Conservation (phyloP, 2,888 invertebrate species). For the Acleris sparsana region DNA sequence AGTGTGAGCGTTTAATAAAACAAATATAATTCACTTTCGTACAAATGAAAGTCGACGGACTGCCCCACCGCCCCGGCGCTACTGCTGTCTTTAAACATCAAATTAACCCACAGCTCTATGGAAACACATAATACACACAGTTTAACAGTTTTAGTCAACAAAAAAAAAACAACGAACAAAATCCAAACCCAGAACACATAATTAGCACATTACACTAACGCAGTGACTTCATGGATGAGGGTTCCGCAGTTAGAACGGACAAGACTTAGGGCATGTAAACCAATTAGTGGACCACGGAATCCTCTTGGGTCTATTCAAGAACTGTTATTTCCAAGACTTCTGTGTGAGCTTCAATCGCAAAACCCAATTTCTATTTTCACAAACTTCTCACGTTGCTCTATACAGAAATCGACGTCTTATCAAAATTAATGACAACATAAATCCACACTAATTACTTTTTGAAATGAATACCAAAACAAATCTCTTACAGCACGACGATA, state of each 20-base stretch:
- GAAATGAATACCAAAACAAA: constrained; percentile 79
- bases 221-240: constrained; percentile 65
- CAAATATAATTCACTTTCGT: constrained; percentile 11
- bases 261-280: constrained; percentile 49
- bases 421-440: constrained; percentile 76
- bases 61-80: constrained; percentile 37
- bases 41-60: constrained; percentile 22
- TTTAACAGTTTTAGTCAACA: constrained; percentile 80
- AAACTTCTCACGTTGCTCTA: constrained; percentile 60
- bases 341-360: constrained; percentile 61
- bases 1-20: constrained; percentile 19
- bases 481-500: constrained; percentile 81
- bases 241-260: constrained; percentile 64
- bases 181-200: constrained; percentile 81
- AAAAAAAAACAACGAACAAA: constrained; percentile 80
- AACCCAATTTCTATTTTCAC: constrained; percentile 58
- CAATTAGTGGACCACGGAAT: constrained; percentile 67
- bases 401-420: constrained; percentile 71
- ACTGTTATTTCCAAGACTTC: constrained; percentile 60
- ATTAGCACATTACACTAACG: constrained; percentile 83
- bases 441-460: constrained; percentile 80
- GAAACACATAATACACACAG: constrained; percentile 82
- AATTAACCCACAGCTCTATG: constrained; percentile 68
- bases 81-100: constrained; percentile 52
- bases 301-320: constrained; percentile 59